phyloP scores from a whole-genome alignment of 2,888 invertebrate genomes.

The Boloria euphrosyne region DNA sequence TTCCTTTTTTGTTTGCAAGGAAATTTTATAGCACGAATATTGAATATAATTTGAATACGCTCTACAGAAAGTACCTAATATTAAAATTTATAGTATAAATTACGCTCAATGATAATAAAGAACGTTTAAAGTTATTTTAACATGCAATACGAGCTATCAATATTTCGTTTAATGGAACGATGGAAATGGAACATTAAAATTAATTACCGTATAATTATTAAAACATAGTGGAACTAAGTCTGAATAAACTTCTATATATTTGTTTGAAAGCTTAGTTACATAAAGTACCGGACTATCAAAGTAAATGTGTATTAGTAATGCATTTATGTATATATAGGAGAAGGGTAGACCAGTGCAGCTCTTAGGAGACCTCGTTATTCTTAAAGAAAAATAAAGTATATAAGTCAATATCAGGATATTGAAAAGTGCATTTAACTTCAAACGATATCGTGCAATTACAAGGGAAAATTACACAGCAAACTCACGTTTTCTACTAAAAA shows the following conservation, averaged over 20 bases:
- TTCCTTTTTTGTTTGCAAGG: constrained; percentile 5
- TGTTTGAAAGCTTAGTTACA: too few relatives aligned
- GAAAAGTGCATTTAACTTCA: background rate
- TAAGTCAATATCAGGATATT: too few relatives aligned
- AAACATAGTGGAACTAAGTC: too few relatives aligned
- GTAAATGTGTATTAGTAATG: too few relatives aligned
- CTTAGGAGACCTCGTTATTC: too few relatives aligned
- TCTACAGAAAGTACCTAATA: background rate
- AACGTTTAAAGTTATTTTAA: constrained; percentile 10
- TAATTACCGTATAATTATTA: too few relatives aligned
- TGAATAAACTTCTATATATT: too few relatives aligned
- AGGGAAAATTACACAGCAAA: constrained; percentile 28
- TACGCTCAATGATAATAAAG: background rate
- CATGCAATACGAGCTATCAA: background rate
- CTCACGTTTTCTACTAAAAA: constrained; percentile 36
- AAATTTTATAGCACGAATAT: constrained; percentile 11
- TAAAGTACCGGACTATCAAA: too few relatives aligned
- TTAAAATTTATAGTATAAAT: constrained; percentile 6
- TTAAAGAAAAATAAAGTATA: too few relatives aligned
- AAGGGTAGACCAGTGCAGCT: too few relatives aligned
- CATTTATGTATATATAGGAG: too few relatives aligned
- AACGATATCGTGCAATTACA: constrained; percentile 8
- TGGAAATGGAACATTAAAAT: too few relatives aligned
- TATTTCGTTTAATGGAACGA: background rate
- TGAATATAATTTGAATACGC: constrained; percentile 13